Base-by-base conservation (phyloP, 2,797 vertebrate species). In the Uromys caudimaculatus region DNA sequence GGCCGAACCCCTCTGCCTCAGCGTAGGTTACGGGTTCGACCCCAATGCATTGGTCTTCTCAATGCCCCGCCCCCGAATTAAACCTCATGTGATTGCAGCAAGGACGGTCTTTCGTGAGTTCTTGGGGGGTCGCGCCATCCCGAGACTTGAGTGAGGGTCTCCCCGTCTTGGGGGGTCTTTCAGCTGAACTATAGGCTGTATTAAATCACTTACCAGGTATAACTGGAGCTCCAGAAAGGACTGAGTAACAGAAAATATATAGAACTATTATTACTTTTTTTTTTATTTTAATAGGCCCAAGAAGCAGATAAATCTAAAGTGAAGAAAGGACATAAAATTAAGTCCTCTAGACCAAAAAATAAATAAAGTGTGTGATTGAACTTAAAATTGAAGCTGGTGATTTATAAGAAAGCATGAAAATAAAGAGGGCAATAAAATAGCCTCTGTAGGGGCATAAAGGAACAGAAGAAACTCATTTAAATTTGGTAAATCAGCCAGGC, bases 401-500 rank as follows among this genome's bases (percentile, higher is more conserved):
- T 76, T 71, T 62, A 69, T 58, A 21, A 52, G 6, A 82, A 84
- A 44, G 13, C 21, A 82, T 60, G 8, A 91, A 35, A 62, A 44
- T 44, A n/a, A 3, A 38, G 27, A 44, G 29, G 8, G 73, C 21
- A 85, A 62, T 38, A 47, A 24, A 90, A 90, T 52, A 14, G 1
- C 23, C 89, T 73, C 23, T 71, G 27, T 64, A 62, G 67, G 27
- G 16, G 10, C 21, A 84, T 56, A n/a, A 9, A 5, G 38, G 0
- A n/a, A 83, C 58, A 27, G 7, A 52, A 77, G 14, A 56, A 50
- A 87, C 4, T 6, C 69, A 91, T 38, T 89, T 91, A 91, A 89
- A 89, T 35, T 69, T 93, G 10, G 5, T n/a, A 87, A 84, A 50
- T 84, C 32, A 93, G n/a, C n/a, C n/a, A n/a, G n/a, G n/a, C n/a